Base-by-base conservation (phyloP, 2,888 invertebrate species). In the Drosophila lutescens region DNA sequence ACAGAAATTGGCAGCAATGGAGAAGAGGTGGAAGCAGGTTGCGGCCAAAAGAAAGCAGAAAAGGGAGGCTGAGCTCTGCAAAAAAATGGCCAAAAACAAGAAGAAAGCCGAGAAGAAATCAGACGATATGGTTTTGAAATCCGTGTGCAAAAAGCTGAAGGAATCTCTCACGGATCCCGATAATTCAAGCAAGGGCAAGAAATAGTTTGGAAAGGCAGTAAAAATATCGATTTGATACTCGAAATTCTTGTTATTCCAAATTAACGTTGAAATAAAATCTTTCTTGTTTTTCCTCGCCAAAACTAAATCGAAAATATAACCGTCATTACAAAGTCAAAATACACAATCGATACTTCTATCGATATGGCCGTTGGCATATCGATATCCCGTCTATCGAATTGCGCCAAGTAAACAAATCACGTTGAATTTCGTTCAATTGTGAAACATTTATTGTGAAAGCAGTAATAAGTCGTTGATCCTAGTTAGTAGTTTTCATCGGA, bases 121-220 rank as follows among this genome's bases (percentile, higher is more conserved):
- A 12, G 30, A 30, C 12, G 23, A 50, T 2, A 23, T 9, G 7
- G 12, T 34, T 10, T 4, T 49, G 2, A 9, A 63, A 4, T 15
- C 41, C 1, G 26, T 63, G 2, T 63, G 62, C 41, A 49, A 63
- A 34, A 63, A 36, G 13, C 4, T 63, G 10, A 63, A 32, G 5
- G 38, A 62, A 49, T 32, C 34, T 17, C 40, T 9, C 10, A 1
- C 23, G n/a, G n/a, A 43, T 9, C 15, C 51, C 1, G n/a, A 51
- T 4, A 15, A 20, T 2, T 15, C 8, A 17, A 60, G 6, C 0
- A 38, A 47, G 36, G 38, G 32, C 13, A 34, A 41, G 9, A 49
- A 63, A 34, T 62, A 62, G 40, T 4, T 15, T 15, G 1, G 15
- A 15, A 32, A 20, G 20, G 20, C 20, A 20, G 3, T 26, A 6